Percentiles rank a stretch among this genome's conserved stretches.
These are phyloP conservation scores for Stenolophus ochropezus DNA, from an alignment of 2,888 invertebrate species.

Conservation along the genomic window DNA sequence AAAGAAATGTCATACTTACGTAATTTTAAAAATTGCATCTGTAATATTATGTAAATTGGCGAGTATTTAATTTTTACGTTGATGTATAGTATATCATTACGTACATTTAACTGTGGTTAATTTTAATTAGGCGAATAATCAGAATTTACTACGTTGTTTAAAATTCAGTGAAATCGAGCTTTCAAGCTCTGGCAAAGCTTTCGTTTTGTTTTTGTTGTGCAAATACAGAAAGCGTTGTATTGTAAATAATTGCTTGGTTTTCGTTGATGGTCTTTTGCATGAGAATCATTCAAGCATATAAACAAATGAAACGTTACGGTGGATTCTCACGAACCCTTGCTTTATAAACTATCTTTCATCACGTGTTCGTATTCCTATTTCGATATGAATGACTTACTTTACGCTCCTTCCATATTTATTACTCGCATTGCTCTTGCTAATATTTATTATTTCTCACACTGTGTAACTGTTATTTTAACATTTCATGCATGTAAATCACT, in stretches of 20 bases:
- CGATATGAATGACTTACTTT: slow-evolving; percentile 18
- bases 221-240: slow-evolving; percentile 30
- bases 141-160: slow-evolving; percentile 10
- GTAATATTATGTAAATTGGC: slow-evolving; percentile 31
- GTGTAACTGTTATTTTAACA: no score
- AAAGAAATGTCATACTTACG: slow-evolving; percentile 9
- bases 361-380: slow-evolving; percentile 4
- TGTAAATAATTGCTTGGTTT: slow-evolving; percentile 41
- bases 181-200: background rate
- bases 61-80: slow-evolving; percentile 34
- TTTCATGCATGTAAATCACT: no score
- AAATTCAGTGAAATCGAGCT: slow-evolving; percentile 20
- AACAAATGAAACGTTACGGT: slow-evolving; percentile 33
- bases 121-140: slow-evolving; percentile 25
- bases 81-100: slow-evolving; percentile 1
- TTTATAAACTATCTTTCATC: slow-evolving; percentile 34
- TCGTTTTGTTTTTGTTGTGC: background rate
- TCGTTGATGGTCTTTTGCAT: slow-evolving; percentile 22
- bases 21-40: slow-evolving; percentile 31
- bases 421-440: background rate
- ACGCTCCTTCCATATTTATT: background rate
- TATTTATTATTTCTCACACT: no score
- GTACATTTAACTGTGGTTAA: slow-evolving; percentile 22
- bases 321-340: slow-evolving; percentile 27
- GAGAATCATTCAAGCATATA: slow-evolving; percentile 38